These are phyloP conservation scores for Paedocypris sp. DNA, from an alignment of 2,113 vertebrate genomes.

Conservation along the genomic window DNA sequence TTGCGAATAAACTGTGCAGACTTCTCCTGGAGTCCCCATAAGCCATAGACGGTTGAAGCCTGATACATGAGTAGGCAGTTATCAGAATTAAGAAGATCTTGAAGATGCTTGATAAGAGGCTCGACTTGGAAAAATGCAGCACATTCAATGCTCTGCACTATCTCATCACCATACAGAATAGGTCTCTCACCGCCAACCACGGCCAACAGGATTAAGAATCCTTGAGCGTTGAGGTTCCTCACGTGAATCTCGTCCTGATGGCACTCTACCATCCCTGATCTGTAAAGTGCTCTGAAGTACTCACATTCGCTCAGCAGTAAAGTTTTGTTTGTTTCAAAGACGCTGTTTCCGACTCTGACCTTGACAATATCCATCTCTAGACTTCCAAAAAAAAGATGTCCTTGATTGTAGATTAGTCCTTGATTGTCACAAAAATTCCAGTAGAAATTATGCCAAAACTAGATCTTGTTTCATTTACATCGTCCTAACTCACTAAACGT, in stretches of 20 bases:
- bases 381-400: too few species aligned
- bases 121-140: conserved; percentile 80
- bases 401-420: too few species aligned
- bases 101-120: conserved; percentile 65
- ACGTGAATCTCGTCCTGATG: conserved; percentile 67
- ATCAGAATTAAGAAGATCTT: conserved; percentile 69
- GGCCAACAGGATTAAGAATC: conserved; percentile 66
- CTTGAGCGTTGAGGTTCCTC: conserved; percentile 58
- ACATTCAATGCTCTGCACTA: conserved; percentile 74
- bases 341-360: conserved; percentile 61
- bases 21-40: conserved; percentile 63
- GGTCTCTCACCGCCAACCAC: conserved; percentile 69
- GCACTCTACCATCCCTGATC: conserved; percentile 84
- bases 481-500: neutral
- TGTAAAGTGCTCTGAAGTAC: conserved; percentile 85
- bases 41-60: conserved; percentile 72
- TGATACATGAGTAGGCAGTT: conserved; percentile 83
- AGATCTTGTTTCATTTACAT: neutral
- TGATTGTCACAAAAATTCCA: neutral
- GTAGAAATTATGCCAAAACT: neutral
- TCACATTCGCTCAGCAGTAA: conserved; percentile 70
- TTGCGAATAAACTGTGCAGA: conserved; percentile 77
- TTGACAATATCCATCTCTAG: conserved; percentile 36
- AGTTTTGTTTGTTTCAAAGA: conserved; percentile 65
- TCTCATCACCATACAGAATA: conserved; percentile 64